Evolutionary conservation across 1,140 invertebrate genomes (phyloP).

Genomic region (Diploscapter pachys): DNA sequence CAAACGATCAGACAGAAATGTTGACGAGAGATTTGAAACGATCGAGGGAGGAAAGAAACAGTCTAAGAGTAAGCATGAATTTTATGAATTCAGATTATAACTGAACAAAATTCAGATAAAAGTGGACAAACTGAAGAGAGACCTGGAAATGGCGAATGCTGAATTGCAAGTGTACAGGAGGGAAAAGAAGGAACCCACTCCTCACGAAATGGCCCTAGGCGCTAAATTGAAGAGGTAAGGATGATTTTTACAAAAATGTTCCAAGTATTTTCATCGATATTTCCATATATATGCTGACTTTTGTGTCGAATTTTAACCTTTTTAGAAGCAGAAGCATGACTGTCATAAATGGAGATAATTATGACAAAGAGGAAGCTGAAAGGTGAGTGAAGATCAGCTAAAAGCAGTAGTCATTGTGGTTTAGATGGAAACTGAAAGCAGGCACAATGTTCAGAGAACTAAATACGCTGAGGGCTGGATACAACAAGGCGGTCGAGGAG

Average conservation of each 20-base stretch:
- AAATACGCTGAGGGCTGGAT: conserved; percentile 42
- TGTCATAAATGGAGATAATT: too few relatives aligned
- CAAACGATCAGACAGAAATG: conserved; percentile 21
- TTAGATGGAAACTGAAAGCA: conserved; percentile 52
- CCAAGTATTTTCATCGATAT: too few relatives aligned
- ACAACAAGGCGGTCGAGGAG: conserved; percentile 38
- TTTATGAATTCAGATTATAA: neutral
- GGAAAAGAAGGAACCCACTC: conserved; percentile 35
- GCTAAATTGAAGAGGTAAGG: conserved; percentile 7
- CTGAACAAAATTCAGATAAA: conserved; percentile 25
- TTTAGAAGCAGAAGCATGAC: too few relatives aligned
- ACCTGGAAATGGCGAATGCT: conserved; percentile 27
- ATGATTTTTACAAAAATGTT: too few relatives aligned
- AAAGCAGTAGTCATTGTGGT: neutral
- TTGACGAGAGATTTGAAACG: conserved; percentile 26
- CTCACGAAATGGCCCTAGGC: conserved; percentile 28
- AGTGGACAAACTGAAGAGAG: conserved; percentile 26
- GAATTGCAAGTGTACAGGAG: conserved; percentile 35
- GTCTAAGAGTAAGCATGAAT: conserved; percentile 5
- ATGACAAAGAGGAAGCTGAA: neutral
- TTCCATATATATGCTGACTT: too few relatives aligned
- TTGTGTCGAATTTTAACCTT: too few relatives aligned
- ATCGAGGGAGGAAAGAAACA: conserved; percentile 29
- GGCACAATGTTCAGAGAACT: conserved; percentile 53
- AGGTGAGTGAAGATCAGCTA: neutral